These are phyloP conservation scores for Acronicta psi DNA, from an alignment of 2,888 invertebrate genomes.

Conservation along the genomic window DNA sequence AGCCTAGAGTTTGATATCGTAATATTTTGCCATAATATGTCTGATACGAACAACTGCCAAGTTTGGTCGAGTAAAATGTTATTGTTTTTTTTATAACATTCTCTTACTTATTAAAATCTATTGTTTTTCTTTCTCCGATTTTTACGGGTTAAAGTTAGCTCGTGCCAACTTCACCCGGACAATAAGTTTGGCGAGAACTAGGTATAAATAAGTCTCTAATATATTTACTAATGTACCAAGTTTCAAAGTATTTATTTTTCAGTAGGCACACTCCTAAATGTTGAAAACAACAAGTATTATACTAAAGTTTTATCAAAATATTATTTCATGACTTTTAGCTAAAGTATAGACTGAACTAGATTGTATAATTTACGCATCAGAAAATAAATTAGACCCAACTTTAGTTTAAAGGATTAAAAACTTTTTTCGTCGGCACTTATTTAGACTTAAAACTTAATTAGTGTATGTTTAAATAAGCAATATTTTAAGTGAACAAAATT, in stretches of 20 bases:
- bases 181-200: no score
- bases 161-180: no score
- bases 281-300: conserved; percentile 1
- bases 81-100: no score
- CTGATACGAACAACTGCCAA: no score
- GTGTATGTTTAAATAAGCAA: neutral
- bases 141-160: no score
- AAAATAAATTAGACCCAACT: conserved; percentile 6
- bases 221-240: neutral
- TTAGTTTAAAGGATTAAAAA: conserved; percentile 8
- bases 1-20: no score
- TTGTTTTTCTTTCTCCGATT: no score
- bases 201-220: no score
- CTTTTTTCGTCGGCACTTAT: neutral
- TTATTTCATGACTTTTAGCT: conserved; percentile 14
- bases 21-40: no score
- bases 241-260: conserved; percentile 12
- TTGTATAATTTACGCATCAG: conserved; percentile 16
- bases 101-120: no score
- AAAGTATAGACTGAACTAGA: neutral
- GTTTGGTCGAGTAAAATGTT: no score
- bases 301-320: conserved; percentile 7
- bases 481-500: neutral
- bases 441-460: conserved; percentile 1
- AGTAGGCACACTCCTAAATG: conserved; percentile 1